Conservation (phyloP, 2,113 vertebrate species). For the Xenopus tropicalis region DNA sequence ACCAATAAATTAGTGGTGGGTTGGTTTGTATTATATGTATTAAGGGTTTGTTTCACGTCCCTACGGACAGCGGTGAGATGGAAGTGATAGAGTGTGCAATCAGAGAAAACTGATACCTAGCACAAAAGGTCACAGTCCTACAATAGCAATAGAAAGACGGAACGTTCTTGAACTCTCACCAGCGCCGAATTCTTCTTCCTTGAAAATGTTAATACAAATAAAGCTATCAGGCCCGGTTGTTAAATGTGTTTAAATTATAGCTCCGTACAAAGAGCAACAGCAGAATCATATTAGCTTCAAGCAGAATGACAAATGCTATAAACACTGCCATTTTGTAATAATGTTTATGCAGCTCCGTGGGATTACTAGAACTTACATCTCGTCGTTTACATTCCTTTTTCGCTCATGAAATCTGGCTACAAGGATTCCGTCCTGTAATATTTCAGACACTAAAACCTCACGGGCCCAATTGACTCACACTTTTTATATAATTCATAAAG, state of each 20-base stretch:
- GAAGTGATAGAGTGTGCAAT: slow-evolving; percentile 3
- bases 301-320: slow-evolving; percentile 21
- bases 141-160: neutral
- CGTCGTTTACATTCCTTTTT: slow-evolving; percentile 3
- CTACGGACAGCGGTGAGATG: slow-evolving; percentile 22
- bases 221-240: neutral
- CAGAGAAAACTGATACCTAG: slow-evolving; percentile 25
- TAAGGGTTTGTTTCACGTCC: slow-evolving; percentile 24
- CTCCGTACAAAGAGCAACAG: slow-evolving; percentile 24
- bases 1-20: slow-evolving; percentile 35
- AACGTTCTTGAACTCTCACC: slow-evolving; percentile 22
- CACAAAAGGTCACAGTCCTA: slow-evolving; percentile 10
- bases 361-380: neutral
- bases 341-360: slow-evolving; percentile 13
- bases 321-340: slow-evolving; percentile 16
- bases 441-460: neutral
- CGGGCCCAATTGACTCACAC: neutral
- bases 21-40: slow-evolving; percentile 26
- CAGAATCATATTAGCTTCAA: slow-evolving; percentile 17
- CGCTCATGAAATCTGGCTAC: slow-evolving; percentile 8
- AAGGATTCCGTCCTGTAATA: neutral
- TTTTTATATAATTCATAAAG: neutral
- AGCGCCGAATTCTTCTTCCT: neutral
- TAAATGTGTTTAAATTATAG: slow-evolving; percentile 27
- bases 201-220: slow-evolving; percentile 27